Percentiles rank a stretch among this genome's conserved stretches.
Conservation (phyloP, 2,888 invertebrate species). For the Dyspetes luteomarginatus region DNA sequence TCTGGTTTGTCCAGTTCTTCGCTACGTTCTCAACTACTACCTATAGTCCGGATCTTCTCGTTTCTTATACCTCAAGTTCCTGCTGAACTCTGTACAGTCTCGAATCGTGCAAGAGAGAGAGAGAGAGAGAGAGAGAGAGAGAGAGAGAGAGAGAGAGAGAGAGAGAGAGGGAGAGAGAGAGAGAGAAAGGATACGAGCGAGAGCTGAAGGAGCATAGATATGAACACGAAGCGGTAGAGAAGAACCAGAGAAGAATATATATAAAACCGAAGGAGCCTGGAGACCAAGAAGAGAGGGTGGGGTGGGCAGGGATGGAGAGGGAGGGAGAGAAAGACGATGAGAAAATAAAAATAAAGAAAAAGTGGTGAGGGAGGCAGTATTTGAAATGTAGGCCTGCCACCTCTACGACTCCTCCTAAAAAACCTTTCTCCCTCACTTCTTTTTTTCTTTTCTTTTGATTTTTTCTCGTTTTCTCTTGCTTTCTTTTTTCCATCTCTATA, state of each 20-base stretch:
- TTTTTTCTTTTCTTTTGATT: constrained; percentile 27
- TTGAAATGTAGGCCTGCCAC: constrained; percentile 73
- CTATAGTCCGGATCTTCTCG: constrained; percentile 46
- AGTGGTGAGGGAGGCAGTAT: constrained; percentile 63
- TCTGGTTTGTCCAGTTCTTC: constrained; percentile 69
- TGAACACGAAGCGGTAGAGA: constrained; percentile 36
- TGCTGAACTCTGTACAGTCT: constrained; percentile 35
- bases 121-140: constrained; percentile 40
- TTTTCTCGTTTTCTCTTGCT: constrained; percentile 18
- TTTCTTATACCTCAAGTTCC: constrained; percentile 57
- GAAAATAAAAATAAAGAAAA: constrained; percentile 61
- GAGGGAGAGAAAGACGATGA: constrained; percentile 42
- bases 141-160: constrained; percentile 25
- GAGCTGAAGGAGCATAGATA: constrained; percentile 47
- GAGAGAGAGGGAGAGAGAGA: constrained; percentile 13
- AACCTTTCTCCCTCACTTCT: constrained; percentile 16
- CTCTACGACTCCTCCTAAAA: constrained; percentile 54
- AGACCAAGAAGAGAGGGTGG: constrained; percentile 15
- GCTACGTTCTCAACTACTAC: constrained; percentile 62
- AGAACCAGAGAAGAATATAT: constrained; percentile 17
- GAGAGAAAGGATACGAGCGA: constrained; percentile 20
- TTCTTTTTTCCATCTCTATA: constrained; percentile 15
- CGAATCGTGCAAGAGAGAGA: constrained; percentile 27
- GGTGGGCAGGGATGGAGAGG: constrained; percentile 1
- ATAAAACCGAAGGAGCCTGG: background rate